Base-by-base conservation (phyloP, 2,797 vertebrate species). In the Staurois parvus region DNA sequence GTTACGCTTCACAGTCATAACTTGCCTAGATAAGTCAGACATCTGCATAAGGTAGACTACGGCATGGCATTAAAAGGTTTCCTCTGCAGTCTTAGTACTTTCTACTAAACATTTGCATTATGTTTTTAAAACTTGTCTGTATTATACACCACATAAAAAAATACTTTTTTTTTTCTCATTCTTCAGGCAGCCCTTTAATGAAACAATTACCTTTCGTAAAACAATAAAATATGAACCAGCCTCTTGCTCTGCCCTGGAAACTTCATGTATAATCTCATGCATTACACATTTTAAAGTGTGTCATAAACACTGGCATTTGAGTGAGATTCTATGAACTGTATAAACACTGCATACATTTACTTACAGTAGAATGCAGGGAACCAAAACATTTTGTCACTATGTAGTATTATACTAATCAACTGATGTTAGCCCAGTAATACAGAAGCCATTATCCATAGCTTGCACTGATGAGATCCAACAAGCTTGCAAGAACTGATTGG, bases 1-100 rank as follows among this genome's bases (percentile, higher is more conserved):
- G 76, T 62, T 79, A 79, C 76, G 76, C 70, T 79, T 79, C 70
- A 59, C 70, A 79, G 81, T 67, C 81, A 72, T 52, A 83, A 83
- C 70, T 83, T 79, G 67, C 45, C 29, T 66, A 72, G 74, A 66
- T 52, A 29, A 30, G 76, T 78, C 80, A n/a, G 68, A 82, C 30
- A 77, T 72, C 32, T 72, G 48, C 74, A 76, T 82, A 73, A 45
- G 40, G 64, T 10, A 83, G 17, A 29, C 52, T 56, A 83, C 26
- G 13, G 42, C 19, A 56, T 59, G 30, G 26, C 37, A 7, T 37
- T 59, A 59, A 74, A 68, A 68, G 13, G 29, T 24, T 45, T 21
- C 4, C 21, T 78, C 52, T 62, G 28, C 52, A 64, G 32, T 15
- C 21, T 45, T 72, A 59, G 13, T 45, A 29, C 17, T 24, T 59